Evolutionary conservation across 2,888 invertebrate genomes (phyloP), one percentile per base, ranked within the genome.

Genomic region (Drosophila maculinotata): DNA sequence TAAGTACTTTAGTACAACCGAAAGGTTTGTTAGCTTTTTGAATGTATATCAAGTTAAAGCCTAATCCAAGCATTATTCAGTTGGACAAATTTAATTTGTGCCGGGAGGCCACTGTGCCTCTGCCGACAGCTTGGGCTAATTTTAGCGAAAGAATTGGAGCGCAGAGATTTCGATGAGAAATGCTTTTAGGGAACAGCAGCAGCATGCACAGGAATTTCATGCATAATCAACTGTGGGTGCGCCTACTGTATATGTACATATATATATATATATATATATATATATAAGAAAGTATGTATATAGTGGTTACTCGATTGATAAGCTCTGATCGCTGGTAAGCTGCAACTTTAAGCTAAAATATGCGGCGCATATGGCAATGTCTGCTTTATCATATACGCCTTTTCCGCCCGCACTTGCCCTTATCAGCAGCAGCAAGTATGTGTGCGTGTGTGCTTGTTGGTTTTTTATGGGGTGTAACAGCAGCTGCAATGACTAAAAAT

Each of bases 401-500:
- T 15, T 79, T 86, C 83, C 76, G 72, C 65, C 59, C 57, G 59
- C 76, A 73, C 71, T 70, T 64, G 58, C 54, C 38, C 47, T 71
- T 76, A 73, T 71, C 73, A 52, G 8, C 15, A 42, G 20, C 45
- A 57, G 35, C 10, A 14, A 17, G 20, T 45, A 4, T 28, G 9
- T 17, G 25, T 30, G 17, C 26, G n/a, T 30, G 26, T 17, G 26
- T 49, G 12, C 51, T 14, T 53, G 23, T 56, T 7, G 14, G 8
- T 47, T 44, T 54, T 73, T 58, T 44, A 48, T 59, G 45, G 57
- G 54, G 48, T 53, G 63, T 54, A 64, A 45, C 69, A 54, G 76
- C 70, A 60, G 78, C 64, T 75, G 66, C 71, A 65, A 54, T 49
- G 51, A 74, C 73, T 84, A 84, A 80, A 81, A 70, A 81, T 84